Conservation (phyloP, 35 echinoderm and acorn worm genomes). For the Amphiura filiformis region DNA sequence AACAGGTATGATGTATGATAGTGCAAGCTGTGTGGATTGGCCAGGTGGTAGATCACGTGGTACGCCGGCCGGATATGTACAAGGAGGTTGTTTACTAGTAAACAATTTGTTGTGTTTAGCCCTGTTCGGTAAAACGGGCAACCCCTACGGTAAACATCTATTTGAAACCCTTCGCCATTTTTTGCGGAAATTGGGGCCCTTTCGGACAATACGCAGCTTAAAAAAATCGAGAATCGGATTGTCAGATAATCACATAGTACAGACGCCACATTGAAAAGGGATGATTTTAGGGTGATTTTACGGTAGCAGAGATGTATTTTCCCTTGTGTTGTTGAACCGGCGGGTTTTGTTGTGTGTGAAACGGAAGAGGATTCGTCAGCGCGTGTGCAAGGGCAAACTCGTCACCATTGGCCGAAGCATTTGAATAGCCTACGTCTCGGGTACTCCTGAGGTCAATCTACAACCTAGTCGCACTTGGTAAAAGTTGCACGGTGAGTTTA, state of each 20-base stretch:
- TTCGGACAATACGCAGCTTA: conserved; percentile 61
- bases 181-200: conserved; percentile 89
- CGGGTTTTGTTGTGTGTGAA: not conserved
- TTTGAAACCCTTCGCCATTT: conserved; percentile 96
- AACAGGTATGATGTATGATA: conserved; percentile 42
- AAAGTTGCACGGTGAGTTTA: conserved; percentile 13
- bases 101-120: conserved; percentile 99
- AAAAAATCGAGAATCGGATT: conserved; percentile 15
- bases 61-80: conserved; percentile 80
- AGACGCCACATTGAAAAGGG: not conserved
- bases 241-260: not conserved
- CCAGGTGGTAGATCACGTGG: conserved; percentile 97
- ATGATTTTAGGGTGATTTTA: not conserved
- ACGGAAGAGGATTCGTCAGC: conserved; percentile 28
- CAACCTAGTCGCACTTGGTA: not conserved
- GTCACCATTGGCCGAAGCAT: conserved; percentile 32
- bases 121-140: conserved; percentile 85
- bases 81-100: conserved; percentile 99
- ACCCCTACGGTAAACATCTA: conserved; percentile 99
- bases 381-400: conserved; percentile 36
- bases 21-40: conserved; percentile 55
- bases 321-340: not conserved
- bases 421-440: conserved; percentile 37
- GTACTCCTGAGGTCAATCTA: conserved; percentile 30
- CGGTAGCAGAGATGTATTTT: not conserved